These are phyloP conservation scores for Pelodiscus sinensis DNA, from an alignment of 2,113 vertebrate genomes.

Conservation along the genomic window DNA sequence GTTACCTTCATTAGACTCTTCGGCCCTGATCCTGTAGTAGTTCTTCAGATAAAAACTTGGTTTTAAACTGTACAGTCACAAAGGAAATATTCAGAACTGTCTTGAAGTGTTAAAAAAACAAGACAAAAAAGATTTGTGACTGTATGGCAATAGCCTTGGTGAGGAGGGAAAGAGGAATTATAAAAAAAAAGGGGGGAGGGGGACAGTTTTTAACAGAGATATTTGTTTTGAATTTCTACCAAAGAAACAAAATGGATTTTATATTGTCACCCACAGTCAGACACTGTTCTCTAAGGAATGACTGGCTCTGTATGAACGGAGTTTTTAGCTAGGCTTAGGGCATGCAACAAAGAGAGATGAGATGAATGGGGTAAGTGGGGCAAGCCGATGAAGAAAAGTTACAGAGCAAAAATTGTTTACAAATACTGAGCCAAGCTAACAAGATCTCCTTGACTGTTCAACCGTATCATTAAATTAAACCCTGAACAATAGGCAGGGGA, in stretches of 20 bases:
- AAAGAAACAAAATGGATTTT: conserved; percentile 38
- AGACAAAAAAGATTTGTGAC: not conserved
- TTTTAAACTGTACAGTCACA: not conserved
- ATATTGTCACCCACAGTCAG: not conserved
- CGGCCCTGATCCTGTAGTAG: not conserved
- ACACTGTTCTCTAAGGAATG: not conserved
- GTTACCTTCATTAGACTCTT: not conserved
- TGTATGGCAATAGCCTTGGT: not conserved
- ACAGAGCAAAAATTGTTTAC: conserved; percentile 1
- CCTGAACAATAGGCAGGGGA: not conserved
- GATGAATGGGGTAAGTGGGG: not conserved
- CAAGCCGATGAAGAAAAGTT: not conserved
- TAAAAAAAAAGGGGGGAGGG: not conserved
- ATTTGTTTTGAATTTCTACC: conserved; percentile 28
- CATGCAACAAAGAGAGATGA: not conserved
- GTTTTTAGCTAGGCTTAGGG: not conserved
- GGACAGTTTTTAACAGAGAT: conserved; percentile 4
- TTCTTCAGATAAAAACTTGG: not conserved
- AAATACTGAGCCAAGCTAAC: not conserved
- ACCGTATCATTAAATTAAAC: conserved; percentile 40
- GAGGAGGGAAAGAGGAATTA: not conserved
- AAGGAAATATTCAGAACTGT: not conserved
- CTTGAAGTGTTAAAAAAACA: not conserved
- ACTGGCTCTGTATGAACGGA: not conserved
- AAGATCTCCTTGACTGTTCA: conserved; percentile 13